A percentile compares a stretch with the other conserved stretches of the same genome.
Evolutionary conservation across 2,113 vertebrate species (phyloP).

Genomic region (Solea senegalensis): DNA sequence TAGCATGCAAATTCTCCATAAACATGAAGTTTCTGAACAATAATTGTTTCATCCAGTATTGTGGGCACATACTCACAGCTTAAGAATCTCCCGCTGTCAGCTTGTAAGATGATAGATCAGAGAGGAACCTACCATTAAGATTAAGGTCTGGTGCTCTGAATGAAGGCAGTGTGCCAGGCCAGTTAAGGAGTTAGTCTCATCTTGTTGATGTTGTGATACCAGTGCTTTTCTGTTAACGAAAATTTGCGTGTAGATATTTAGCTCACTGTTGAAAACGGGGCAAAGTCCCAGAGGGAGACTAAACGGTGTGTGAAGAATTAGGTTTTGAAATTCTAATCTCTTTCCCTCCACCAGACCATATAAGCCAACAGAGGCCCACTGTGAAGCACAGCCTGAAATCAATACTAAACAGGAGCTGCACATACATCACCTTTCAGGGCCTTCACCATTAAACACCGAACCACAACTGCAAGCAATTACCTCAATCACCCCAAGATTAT

Average conservation of each 20-base stretch:
- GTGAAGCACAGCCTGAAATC: slow-evolving; percentile 53
- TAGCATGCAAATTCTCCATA: slow-evolving; percentile 35
- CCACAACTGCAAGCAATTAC: slow-evolving; percentile 80
- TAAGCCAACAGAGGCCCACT: slow-evolving; percentile 26
- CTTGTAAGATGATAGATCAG: slow-evolving; percentile 66
- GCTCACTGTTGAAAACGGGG: slow-evolving; percentile 30
- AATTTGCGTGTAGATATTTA: slow-evolving; percentile 63
- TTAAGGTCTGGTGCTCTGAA: slow-evolving; percentile 55
- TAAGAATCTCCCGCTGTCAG: slow-evolving; percentile 69
- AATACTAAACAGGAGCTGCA: slow-evolving; percentile 63
- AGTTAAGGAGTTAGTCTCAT: slow-evolving; percentile 47
- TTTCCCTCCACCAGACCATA: slow-evolving; percentile 19
- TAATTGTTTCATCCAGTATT: slow-evolving; percentile 56
- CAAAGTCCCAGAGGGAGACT: not conserved
- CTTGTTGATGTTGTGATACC: slow-evolving; percentile 66
- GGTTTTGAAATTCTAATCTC: slow-evolving; percentile 41
- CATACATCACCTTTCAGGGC: slow-evolving; percentile 62
- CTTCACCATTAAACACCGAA: slow-evolving; percentile 35
- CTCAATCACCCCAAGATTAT: slow-evolving; percentile 67
- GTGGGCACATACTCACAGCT: slow-evolving; percentile 61
- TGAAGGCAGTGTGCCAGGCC: slow-evolving; percentile 62
- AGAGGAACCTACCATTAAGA: slow-evolving; percentile 76
- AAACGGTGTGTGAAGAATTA: slow-evolving; percentile 47
- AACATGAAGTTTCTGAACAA: slow-evolving; percentile 52
- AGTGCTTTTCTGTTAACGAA: slow-evolving; percentile 60